These are phyloP conservation scores for Campopleginae sp. DNA, from an alignment of 2,888 invertebrate genomes.

Conservation along the genomic window DNA sequence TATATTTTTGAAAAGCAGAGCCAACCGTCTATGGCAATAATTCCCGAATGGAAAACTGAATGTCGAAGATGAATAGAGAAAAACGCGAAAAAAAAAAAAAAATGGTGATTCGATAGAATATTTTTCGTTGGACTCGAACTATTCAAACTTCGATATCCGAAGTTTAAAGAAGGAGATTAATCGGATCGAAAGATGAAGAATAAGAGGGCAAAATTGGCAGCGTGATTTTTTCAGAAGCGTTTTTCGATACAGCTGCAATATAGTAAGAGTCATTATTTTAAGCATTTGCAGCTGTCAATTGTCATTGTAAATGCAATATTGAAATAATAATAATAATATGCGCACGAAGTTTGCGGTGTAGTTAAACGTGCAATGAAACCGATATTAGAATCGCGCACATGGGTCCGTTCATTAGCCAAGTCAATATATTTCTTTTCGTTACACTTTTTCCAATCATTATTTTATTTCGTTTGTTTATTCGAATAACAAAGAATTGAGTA, in stretches of 20 bases:
- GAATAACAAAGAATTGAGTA: background rate
- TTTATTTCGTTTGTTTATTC: background rate
- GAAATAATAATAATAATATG: constrained; percentile 51
- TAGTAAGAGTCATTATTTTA: constrained; percentile 70
- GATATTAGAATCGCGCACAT: constrained; percentile 47
- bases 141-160: no score
- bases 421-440: constrained; percentile 7
- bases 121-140: no score
- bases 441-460: background rate
- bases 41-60: no score
- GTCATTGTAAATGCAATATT: constrained; percentile 61
- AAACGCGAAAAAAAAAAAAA: no score
- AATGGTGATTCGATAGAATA: no score
- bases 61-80: no score
- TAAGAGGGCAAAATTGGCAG: constrained; percentile 33
- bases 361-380: constrained; percentile 31
- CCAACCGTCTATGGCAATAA: no score
- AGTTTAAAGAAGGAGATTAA: constrained; percentile 1
- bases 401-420: constrained; percentile 31
- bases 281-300: constrained; percentile 65
- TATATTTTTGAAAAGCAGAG: constrained; percentile 11
- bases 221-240: constrained; percentile 45
- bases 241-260: constrained; percentile 47
- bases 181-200: background rate
- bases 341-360: constrained; percentile 44